Conservation (phyloP, 2,888 invertebrate species). For the Nemurella pictetii region DNA sequence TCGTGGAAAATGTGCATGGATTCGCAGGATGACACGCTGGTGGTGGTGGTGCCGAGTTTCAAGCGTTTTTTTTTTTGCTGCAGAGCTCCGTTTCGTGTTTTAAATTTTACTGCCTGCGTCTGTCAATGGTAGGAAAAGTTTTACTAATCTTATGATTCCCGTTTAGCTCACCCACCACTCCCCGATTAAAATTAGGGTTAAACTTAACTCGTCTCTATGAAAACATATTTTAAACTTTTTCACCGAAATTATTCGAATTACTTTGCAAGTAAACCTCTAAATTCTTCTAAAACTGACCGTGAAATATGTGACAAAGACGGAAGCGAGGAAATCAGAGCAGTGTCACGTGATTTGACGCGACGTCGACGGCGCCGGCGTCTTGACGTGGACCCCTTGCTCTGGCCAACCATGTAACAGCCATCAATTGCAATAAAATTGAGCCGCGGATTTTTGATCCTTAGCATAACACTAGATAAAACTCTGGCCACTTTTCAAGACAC, state of each 20-base stretch:
- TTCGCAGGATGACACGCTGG: not conserved
- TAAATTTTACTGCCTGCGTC: not conserved
- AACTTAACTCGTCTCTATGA: not conserved
- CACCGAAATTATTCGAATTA: not conserved
- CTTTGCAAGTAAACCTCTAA: not conserved
- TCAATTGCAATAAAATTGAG: constrained; percentile 33
- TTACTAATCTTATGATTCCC: not conserved
- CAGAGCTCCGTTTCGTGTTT: not conserved
- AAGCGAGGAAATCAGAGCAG: not conserved
- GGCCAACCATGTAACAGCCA: constrained; percentile 16
- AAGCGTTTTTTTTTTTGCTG: not conserved
- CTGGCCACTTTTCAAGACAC: constrained; percentile 31
- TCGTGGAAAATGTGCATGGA: too few species aligned
- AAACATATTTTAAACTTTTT: not conserved
- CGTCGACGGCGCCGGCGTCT: not conserved
- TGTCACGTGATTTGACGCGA: not conserved
- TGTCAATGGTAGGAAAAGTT: not conserved
- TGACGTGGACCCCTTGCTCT: constrained; percentile 2
- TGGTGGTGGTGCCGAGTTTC: not conserved
- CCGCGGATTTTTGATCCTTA: constrained; percentile 31
- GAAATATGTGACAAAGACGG: not conserved
- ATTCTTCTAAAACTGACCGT: not conserved
- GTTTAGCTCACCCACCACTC: too few species aligned
- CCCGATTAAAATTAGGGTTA: not conserved
- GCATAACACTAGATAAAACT: constrained; percentile 33